phyloP scores from a whole-genome alignment of 2,113 vertebrate genomes.

The Arothron firmamentum region DNA sequence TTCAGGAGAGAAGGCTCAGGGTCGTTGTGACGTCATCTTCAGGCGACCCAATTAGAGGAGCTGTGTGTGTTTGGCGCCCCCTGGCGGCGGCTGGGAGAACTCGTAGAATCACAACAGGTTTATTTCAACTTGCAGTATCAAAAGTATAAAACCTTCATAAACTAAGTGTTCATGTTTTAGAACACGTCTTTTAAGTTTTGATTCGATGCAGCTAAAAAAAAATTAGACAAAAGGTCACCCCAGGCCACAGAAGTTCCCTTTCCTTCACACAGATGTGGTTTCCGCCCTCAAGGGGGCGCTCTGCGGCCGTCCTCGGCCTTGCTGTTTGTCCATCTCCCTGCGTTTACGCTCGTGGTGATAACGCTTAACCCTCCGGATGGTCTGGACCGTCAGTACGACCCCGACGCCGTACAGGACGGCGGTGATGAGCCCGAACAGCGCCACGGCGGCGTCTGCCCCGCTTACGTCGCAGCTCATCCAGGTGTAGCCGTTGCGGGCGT shows the following conservation, averaged over 20 bases:
- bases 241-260: background rate
- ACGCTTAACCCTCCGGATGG: constrained; percentile 56
- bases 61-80: too few relatives aligned
- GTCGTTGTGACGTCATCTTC: too few relatives aligned
- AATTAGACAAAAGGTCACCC: too few relatives aligned
- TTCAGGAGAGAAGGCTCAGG: too few relatives aligned
- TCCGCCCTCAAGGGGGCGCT: constrained; percentile 34
- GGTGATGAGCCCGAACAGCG: constrained; percentile 74
- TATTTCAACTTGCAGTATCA: too few relatives aligned
- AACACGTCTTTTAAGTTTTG: too few relatives aligned
- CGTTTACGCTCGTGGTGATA: constrained; percentile 48
- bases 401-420: constrained; percentile 73
- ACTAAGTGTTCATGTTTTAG: too few relatives aligned
- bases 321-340: constrained; percentile 24
- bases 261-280: constrained; percentile 49
- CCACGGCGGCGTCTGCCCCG: constrained; percentile 78
- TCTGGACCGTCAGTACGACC: constrained; percentile 63
- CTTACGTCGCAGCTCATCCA: constrained; percentile 83
- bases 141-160: too few relatives aligned
- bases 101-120: too few relatives aligned
- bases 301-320: background rate
- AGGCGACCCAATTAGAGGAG: too few relatives aligned
- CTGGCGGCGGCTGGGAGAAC: too few relatives aligned
- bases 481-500: constrained; percentile 78
- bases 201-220: too few relatives aligned